phyloP scores from a whole-genome alignment of 1,140 invertebrate genomes.

The Cotesia chilonis region DNA sequence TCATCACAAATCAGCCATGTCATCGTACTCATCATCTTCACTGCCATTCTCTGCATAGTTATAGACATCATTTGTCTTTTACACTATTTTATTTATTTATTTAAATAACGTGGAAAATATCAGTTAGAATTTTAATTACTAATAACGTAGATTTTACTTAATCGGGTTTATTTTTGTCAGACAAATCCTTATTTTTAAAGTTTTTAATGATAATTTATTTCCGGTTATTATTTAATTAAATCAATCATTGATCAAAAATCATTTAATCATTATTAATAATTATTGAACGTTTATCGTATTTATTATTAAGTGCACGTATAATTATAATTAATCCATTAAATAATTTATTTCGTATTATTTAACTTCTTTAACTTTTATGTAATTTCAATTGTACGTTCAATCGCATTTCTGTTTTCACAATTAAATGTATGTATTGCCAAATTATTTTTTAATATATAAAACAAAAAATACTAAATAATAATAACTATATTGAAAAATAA shows the following conservation, averaged over 20 bases:
- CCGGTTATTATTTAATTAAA: background rate
- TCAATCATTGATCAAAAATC: background rate
- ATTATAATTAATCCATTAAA: constrained; percentile 2
- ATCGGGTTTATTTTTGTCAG: too few relatives aligned
- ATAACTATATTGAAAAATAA: constrained; percentile 10
- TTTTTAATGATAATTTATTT: too few relatives aligned
- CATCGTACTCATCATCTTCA: constrained; percentile 20
- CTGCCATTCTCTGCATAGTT: constrained; percentile 4
- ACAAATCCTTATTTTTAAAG: too few relatives aligned
- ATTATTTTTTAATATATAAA: constrained; percentile 7
- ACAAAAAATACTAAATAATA: constrained; percentile 6
- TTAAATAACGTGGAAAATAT: background rate
- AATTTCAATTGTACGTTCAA: constrained; percentile 22
- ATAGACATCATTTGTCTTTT: background rate
- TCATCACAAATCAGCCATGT: constrained; percentile 15
- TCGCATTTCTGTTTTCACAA: constrained; percentile 35
- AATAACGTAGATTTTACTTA: too few relatives aligned
- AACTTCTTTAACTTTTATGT: background rate
- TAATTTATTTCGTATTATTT: constrained; percentile 7
- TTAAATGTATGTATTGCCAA: constrained; percentile 26
- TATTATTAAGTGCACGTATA: constrained; percentile 13
- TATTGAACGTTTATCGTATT: constrained; percentile 3
- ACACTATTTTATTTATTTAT: background rate
- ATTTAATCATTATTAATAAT: constrained; percentile 1
- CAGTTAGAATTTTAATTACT: too few relatives aligned